Evolutionary conservation across 2,113 vertebrate genomes (phyloP), one percentile per base, ranked within the genome.

Genomic region (Poeciliopsis turrubarensis): DNA sequence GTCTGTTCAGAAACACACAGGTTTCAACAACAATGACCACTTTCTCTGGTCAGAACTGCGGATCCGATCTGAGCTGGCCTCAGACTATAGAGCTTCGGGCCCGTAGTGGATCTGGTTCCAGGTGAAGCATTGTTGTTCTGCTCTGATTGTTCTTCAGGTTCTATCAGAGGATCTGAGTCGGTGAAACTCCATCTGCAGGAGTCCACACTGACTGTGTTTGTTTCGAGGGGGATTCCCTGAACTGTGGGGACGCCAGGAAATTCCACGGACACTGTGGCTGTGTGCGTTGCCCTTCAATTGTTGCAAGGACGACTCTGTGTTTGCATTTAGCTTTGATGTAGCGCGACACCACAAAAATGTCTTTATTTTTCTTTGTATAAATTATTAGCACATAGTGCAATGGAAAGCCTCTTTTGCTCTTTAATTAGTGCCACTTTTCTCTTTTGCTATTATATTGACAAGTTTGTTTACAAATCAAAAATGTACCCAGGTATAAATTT

Each of bases 111-210:
- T 83, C 73, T 54, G 78, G 70, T 75, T 82, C 64, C 70, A 73
- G 65, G 62, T 68, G 68, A 71, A 64, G 68, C 64, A 15, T 80
- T 39, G 65, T 78, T 84, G 74, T 84, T 90, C 82, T 83, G 88
- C 75, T 88, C 84, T 83, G 57, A 83, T 82, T 88, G 70, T 85
- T 81, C 51, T 54, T 12, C 74, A 68, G 47, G 60, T 82, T 86
- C 88, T 79, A 88, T 85, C 82, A 27, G 54, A 51, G 68, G 68
- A 88, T 90, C 84, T 77, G 25, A 64, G 69, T 80, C 27, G 32
- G 39, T 73, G 84, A 68, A 85, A 90, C 77, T 9, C 0, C 5
- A 83, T 31, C 84, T 27, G 34, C 72, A 72, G 69, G 75, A 70
- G 82, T 80, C 57, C 30, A 68, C 74, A 61, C 68, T 67, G 77